Conservation (phyloP, 2,113 vertebrate genomes). For the Struthidea cinerea region DNA sequence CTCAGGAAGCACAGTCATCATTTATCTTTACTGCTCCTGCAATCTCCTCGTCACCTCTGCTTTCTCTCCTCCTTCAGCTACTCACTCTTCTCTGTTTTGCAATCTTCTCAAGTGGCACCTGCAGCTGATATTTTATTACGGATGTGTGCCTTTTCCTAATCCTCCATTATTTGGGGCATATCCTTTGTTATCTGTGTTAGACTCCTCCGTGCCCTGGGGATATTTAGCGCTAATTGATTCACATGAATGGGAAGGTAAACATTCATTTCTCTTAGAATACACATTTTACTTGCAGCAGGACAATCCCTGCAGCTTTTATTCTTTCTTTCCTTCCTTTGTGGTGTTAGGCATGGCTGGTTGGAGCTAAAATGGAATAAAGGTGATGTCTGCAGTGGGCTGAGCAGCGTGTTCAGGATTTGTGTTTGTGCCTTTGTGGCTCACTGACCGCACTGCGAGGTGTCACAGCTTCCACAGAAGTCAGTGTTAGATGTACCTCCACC, state of each 20-base stretch:
- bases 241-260: constrained; percentile 24
- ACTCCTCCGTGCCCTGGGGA: background rate
- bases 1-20: constrained; percentile 28
- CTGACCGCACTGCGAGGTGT: background rate
- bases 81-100: background rate
- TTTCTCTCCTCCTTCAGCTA: background rate
- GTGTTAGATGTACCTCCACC: background rate
- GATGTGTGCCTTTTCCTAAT: constrained; percentile 8
- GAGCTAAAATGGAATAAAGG: background rate
- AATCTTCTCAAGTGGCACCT: constrained; percentile 27
- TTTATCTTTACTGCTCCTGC: constrained; percentile 47
- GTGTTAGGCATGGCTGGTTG: background rate
- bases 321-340: background rate
- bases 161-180: constrained; percentile 2
- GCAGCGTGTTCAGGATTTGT: background rate
- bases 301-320: background rate
- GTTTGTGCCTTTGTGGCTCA: background rate
- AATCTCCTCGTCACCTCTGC: constrained; percentile 4
- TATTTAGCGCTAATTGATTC: constrained; percentile 40
- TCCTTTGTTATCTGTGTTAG: constrained; percentile 9
- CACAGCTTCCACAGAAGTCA: background rate
- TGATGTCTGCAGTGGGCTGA: background rate
- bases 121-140: constrained; percentile 30
- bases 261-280: constrained; percentile 20
- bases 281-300: background rate